Evolutionary conservation across 2,888 invertebrate genomes (phyloP), one percentile per base, ranked within the genome.

Genomic region (Sycophila texana): DNA sequence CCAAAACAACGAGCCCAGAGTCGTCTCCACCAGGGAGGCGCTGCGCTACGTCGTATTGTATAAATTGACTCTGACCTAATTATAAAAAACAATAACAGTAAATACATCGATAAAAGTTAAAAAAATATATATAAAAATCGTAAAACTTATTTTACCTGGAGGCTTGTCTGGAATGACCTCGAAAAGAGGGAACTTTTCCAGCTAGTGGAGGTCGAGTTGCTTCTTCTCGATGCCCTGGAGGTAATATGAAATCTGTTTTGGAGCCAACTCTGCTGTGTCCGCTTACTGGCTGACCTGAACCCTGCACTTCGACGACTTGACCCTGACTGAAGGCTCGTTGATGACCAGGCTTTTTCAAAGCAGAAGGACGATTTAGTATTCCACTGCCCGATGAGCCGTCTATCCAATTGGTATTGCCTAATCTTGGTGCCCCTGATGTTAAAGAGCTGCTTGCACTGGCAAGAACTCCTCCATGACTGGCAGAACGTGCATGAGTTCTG

Each of bases 261-360:
- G 96, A 96, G 80, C 95, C 95, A 39, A 96, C 94, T 67, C 97
- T 93, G 89, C 94, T 95, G 92, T 96, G 96, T 0, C 95, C 95
- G 13, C 85, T 83, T 78, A 86, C 86, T 79, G 84, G 82, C 80
- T 83, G 84, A 72, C 83, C 81, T 76, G 76, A 83, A 84, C 83
- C 81, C 84, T 91, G 82, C 89, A 92, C 92, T 84, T 95, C 95
- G 77, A 94, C 94, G 82, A 97, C 96, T 91, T 96, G 96, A 0
- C 97, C 97, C 86, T 97, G 97, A 7, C 96, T 96, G 86, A 96
- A 94, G 71, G 97, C 97, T 79, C 96, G 93, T 88, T 96, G 96
- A 88, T 97, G 96, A 1, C 96, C 93, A 16, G 92, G 94, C 79
- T 94, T 94, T 89, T 95, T 96, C 86, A 96, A 92, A 4, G 93